These are phyloP conservation scores for Proteles cristata DNA, from an alignment of 2,113 vertebrate genomes.

Conservation along the genomic window DNA sequence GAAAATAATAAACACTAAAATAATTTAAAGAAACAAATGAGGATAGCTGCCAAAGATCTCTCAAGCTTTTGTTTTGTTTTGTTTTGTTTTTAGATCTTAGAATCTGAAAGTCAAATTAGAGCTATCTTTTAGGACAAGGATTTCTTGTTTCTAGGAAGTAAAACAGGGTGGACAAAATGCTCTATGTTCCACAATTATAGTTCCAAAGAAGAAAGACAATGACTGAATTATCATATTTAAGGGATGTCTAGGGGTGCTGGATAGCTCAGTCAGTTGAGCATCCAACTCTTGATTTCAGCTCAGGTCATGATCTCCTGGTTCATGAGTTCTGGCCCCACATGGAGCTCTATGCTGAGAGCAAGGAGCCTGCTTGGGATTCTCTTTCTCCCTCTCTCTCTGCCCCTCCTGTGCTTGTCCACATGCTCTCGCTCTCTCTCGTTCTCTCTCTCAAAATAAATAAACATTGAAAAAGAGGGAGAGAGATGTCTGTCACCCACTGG, in stretches of 20 bases:
- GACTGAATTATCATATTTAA: neutral
- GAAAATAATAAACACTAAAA: too few relatives aligned
- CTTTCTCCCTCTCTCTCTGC: too few relatives aligned
- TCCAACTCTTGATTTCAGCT: too few relatives aligned
- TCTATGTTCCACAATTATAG: neutral
- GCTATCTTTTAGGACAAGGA: neutral
- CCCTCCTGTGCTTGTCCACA: too few relatives aligned
- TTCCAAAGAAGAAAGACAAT: neutral
- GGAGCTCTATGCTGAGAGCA: too few relatives aligned
- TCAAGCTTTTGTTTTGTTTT: neutral
- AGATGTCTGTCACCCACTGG: neutral
- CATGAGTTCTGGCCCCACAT: too few relatives aligned
- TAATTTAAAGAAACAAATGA: neutral
- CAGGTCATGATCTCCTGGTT: too few relatives aligned
- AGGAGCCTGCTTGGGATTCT: too few relatives aligned
- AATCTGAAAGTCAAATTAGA: slow-evolving; percentile 17
- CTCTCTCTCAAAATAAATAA: too few relatives aligned
- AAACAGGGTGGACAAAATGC: neutral
- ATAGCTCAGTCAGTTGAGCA: too few relatives aligned
- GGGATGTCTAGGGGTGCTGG: neutral
- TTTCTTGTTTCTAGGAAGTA: neutral
- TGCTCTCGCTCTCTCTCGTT: too few relatives aligned
- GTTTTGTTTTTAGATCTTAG: neutral
- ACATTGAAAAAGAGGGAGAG: too few relatives aligned
- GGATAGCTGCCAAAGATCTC: neutral